Conservation (phyloP, 2,888 invertebrate species). For the Watsonalla cultraria region DNA sequence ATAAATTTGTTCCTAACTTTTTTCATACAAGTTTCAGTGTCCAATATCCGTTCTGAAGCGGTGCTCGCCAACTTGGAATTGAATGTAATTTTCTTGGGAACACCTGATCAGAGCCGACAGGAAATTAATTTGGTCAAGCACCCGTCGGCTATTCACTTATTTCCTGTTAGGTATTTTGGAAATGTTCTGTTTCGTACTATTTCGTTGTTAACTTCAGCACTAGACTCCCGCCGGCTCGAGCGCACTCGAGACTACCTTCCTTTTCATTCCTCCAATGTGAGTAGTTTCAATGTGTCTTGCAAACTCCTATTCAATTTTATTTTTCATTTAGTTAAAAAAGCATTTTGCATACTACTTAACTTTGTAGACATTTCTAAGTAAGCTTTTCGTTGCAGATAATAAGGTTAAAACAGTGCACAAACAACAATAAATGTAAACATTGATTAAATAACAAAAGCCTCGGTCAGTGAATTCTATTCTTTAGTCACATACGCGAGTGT, state of each 20-base stretch:
- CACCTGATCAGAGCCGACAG: conserved; percentile 12
- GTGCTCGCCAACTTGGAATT: conserved; percentile 13
- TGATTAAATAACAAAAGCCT: too few relatives aligned
- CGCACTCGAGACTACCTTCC: too few relatives aligned
- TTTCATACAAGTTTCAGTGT: conserved; percentile 13
- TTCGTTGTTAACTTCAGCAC: too few relatives aligned
- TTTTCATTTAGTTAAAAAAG: background rate
- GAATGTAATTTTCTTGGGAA: conserved; percentile 23
- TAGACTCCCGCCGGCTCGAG: too few relatives aligned
- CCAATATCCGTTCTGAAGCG: conserved; percentile 9
- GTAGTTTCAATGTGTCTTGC: too few relatives aligned
- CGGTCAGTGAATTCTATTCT: too few relatives aligned
- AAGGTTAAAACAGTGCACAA: too few relatives aligned
- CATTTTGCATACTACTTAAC: background rate
- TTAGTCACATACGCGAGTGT: too few relatives aligned
- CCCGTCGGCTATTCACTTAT: conserved; percentile 6
- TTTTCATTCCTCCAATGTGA: too few relatives aligned
- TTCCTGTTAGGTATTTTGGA: background rate
- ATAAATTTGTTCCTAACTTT: conserved; percentile 13
- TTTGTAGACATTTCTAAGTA: background rate
- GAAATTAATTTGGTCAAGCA: conserved; percentile 30
- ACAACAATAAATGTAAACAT: too few relatives aligned
- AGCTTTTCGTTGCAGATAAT: too few relatives aligned
- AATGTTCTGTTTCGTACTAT: background rate
- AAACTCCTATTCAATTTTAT: too few relatives aligned